Base-by-base conservation (phyloP, 2,888 invertebrate genomes). In the Plebejus melissa region DNA sequence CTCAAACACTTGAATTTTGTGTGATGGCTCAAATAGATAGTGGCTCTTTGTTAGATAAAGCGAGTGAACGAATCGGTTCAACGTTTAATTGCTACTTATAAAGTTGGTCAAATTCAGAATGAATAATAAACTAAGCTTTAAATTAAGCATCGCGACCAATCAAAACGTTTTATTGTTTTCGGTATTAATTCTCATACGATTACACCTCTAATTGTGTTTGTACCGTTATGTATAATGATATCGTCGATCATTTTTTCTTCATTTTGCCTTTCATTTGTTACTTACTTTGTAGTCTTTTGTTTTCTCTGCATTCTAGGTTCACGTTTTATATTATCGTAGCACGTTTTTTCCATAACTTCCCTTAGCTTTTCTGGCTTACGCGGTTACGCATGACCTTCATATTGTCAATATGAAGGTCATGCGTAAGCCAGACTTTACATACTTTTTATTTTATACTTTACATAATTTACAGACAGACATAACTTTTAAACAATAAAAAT, bases 21-120 rank as follows among this genome's bases (percentile, higher is more conserved):
- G 80, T 79, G 84, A 84, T 85, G 85, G 81, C 81, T 83, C 80
- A 81, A 76, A 84, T 83, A 85, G 85, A 85, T 85, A 84, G 82
- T 77, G 77, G 75, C 79, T 82, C 81, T 81, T 83, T 82, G 84
- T 84, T 83, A 81, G 81, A 80, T 81, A 78, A 78, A 80, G 77
- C 77, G 79, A 79, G 80, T 79, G 79, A 80, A 81, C 78, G 80
- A 79, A 81, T 82, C 82, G 80, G 79, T 77, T 81, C 77, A 79
- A 78, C 78, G 80, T 81, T 81, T 83, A 84, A 84, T 83, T 84
- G 81, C 81, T 79, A 77, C 79, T 82, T 80, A 82, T 78, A 78
- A 79, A 78, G 77, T 76, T 77, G 80, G 78, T 77, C 78, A 79
- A 75, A 79, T 79, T 79, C 75, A 75, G 78, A 79, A 76, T 78